These are phyloP conservation scores for Bathynomus jamesi DNA, from an alignment of 1,140 invertebrate genomes.

Conservation along the genomic window DNA sequence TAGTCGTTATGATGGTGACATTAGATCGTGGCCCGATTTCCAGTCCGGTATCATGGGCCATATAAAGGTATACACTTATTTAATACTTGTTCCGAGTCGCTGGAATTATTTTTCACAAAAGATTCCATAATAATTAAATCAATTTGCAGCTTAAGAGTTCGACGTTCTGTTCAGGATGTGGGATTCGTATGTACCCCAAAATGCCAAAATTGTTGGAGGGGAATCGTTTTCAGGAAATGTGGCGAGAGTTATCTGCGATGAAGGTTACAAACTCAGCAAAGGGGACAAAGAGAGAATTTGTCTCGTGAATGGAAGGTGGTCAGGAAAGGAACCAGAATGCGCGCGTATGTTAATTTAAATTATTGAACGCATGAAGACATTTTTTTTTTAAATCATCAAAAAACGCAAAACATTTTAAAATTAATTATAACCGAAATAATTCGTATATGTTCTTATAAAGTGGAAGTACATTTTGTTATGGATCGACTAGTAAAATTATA, in stretches of 20 bases:
- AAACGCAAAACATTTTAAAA: too few species aligned
- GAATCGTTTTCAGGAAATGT: slow-evolving; percentile 19
- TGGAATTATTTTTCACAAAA: slow-evolving; percentile 12
- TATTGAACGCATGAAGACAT: not conserved
- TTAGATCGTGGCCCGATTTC: slow-evolving; percentile 57
- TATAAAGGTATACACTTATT: not conserved
- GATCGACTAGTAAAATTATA: too few species aligned
- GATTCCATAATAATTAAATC: slow-evolving; percentile 17
- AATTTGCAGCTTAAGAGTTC: slow-evolving; percentile 43
- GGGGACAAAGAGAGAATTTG: slow-evolving; percentile 39
- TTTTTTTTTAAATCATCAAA: not conserved
- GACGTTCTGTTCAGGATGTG: slow-evolving; percentile 50
- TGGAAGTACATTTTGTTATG: too few species aligned
- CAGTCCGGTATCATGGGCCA: slow-evolving; percentile 49
- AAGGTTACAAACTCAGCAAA: slow-evolving; percentile 41
- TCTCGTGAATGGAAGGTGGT: slow-evolving; percentile 44
- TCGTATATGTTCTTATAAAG: too few species aligned
- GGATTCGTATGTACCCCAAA: slow-evolving; percentile 41
- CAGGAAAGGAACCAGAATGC: slow-evolving; percentile 41
- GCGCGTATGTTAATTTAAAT: slow-evolving; percentile 46
- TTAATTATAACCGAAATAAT: too few species aligned
- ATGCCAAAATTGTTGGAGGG: not conserved
- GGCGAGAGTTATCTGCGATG: slow-evolving; percentile 43
- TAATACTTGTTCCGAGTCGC: not conserved
- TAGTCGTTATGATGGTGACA: slow-evolving; percentile 47